Base-by-base conservation (phyloP, 23 tunicate species). In the Diplosoma virens region DNA sequence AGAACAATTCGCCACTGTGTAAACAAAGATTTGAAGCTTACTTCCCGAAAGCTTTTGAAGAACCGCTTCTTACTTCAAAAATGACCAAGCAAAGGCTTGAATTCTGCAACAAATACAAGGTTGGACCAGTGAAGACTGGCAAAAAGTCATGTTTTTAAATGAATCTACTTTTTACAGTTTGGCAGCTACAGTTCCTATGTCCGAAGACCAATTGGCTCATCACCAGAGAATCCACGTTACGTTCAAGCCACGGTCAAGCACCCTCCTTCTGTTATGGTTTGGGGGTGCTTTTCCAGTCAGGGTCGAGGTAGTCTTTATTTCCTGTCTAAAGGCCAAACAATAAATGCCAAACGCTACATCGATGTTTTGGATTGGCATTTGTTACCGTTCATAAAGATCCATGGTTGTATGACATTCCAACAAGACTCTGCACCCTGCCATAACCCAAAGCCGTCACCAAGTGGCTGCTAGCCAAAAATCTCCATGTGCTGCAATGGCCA, bases 221-320 rank as follows among this genome's bases (percentile, higher is more conserved):
- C n/a, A n/a, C n/a, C n/a, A n/a, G n/a, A n/a, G n/a, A n/a, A n/a
- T n/a, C n/a, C n/a, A n/a, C n/a, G n/a, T n/a, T n/a, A n/a, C n/a
- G 36, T 34, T 37, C 74, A 67, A 67, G 74, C 74, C 11, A 34
- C 74, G 35, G 52, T 67, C 74, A 34, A 35, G 74, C 74, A 67
- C 52, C 50, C 74, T 67, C 74, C 74, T 35, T 67, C 74, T 34
- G 52, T 67, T 37, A 63, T 67, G 50, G 74, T 22, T 67, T 67
- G 50, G 74, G 74, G 74, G 74, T 33, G 25, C 52, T 36, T 67
- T 67, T 67, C 74, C 74, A 14, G 74, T 25, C 74, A 34, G 74
- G 74, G 74, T 52, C 52, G 74, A 36, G 74, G 52, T 3, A 52
- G 69, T 61, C 69, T 61, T 35, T 29, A 61, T 29, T 61, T 61